These are phyloP conservation scores for Tolmerus cingulatus DNA, from an alignment of 2,888 invertebrate genomes.

Conservation along the genomic window DNA sequence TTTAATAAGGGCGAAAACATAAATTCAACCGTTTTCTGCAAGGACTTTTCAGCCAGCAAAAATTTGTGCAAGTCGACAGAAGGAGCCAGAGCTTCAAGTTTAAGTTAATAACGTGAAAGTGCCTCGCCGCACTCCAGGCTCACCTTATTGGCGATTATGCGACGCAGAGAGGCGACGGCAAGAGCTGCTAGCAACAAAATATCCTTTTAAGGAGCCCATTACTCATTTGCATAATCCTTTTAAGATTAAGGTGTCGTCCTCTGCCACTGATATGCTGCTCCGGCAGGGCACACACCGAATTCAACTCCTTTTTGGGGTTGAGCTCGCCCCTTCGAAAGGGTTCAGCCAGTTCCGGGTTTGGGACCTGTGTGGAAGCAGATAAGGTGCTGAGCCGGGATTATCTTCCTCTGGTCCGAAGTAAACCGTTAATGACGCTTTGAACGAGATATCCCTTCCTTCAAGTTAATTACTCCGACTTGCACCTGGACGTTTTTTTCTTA, in stretches of 20 bases:
- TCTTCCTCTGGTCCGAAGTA: slow-evolving; percentile 37
- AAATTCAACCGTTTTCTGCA: background rate
- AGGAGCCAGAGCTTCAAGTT: background rate
- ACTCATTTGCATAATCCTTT: slow-evolving; percentile 42
- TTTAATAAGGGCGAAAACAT: slow-evolving; percentile 11
- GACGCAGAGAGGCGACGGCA: slow-evolving; percentile 8
- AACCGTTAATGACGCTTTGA: slow-evolving; percentile 42
- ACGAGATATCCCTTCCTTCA: slow-evolving; percentile 6
- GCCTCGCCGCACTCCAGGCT: background rate
- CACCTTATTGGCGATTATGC: slow-evolving; percentile 39
- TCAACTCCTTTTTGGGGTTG: slow-evolving; percentile 33
- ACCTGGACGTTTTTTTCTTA: slow-evolving; percentile 22
- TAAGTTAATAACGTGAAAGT: slow-evolving; percentile 19
- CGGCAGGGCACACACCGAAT: slow-evolving; percentile 3
- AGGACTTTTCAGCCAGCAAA: slow-evolving; percentile 1
- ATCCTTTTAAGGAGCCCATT: slow-evolving; percentile 41
- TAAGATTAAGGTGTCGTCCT: slow-evolving; percentile 42
- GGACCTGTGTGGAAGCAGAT: slow-evolving; percentile 10
- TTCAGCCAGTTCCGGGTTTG: background rate
- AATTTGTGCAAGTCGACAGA: slow-evolving; percentile 36
- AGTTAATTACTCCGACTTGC: background rate
- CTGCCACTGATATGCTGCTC: slow-evolving; percentile 24
- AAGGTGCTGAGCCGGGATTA: slow-evolving; percentile 39
- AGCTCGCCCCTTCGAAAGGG: background rate
- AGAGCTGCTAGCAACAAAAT: slow-evolving; percentile 34